A percentile compares a stretch with the other conserved stretches of the same genome.
Evolutionary conservation across 2,113 vertebrate genomes (phyloP).

Genomic region (Sturnus vulgaris): DNA sequence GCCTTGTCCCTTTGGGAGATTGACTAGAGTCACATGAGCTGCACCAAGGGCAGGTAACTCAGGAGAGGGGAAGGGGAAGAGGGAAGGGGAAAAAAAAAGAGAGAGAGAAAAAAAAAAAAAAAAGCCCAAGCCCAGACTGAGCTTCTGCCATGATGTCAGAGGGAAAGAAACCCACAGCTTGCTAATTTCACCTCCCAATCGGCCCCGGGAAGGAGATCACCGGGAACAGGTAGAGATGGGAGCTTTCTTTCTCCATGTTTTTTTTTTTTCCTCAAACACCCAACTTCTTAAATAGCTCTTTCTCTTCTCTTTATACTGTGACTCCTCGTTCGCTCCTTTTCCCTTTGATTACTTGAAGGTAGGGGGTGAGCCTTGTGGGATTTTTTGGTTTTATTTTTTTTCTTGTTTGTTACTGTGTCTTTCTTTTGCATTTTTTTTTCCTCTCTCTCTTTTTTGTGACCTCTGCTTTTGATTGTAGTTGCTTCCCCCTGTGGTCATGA

Average conservation of each 20-base stretch:
- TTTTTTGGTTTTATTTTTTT: not conserved
- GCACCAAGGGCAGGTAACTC: constrained; percentile 86
- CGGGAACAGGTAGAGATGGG: constrained; percentile 81
- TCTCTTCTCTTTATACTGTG: constrained; percentile 69
- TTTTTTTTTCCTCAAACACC: not conserved
- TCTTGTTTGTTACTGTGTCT: not conserved
- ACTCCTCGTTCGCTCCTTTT: constrained; percentile 78
- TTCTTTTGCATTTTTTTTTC: not conserved
- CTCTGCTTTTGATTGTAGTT: constrained; percentile 93
- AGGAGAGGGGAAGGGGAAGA: constrained; percentile 38
- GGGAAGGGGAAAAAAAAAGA: not conserved
- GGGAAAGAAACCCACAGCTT: constrained; percentile 80
- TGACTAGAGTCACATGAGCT: constrained; percentile 74
- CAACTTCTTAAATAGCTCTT: constrained; percentile 59
- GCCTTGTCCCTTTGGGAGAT: constrained; percentile 41
- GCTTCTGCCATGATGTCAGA: constrained; percentile 86
- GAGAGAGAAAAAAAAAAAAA: not conserved
- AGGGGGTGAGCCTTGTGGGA: constrained; percentile 79
- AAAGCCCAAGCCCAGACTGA: constrained; percentile 23
- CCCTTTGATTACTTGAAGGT: constrained; percentile 80
- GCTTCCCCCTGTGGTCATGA: constrained; percentile 88
- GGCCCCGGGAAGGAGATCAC: constrained; percentile 73
- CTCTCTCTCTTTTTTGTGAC: constrained; percentile 52
- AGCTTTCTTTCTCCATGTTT: constrained; percentile 4
- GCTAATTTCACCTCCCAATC: constrained; percentile 77